A percentile compares a stretch with the other conserved stretches of the same genome.
phyloP scores from a whole-genome alignment of 2,888 invertebrate species.

The Eristalis tenax region DNA sequence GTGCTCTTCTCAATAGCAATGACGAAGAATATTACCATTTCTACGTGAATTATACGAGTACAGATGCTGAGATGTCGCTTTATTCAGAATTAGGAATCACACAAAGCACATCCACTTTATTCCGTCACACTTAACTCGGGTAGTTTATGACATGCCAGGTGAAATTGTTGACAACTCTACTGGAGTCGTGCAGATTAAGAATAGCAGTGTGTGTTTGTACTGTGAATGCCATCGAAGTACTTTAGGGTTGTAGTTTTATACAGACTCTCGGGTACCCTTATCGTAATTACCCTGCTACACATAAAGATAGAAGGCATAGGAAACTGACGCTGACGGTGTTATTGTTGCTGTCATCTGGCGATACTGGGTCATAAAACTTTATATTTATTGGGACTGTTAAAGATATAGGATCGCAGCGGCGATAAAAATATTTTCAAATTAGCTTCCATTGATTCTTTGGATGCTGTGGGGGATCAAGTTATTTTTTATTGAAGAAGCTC shows the following conservation, averaged over 20 bases:
- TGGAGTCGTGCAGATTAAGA: slow-evolving; percentile 58
- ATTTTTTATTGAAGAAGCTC: not conserved
- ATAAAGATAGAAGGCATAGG: slow-evolving; percentile 27
- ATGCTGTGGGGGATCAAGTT: not conserved
- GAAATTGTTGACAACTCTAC: slow-evolving; percentile 69
- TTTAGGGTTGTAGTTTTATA: not conserved
- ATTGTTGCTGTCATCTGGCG: slow-evolving; percentile 33
- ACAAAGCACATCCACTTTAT: not conserved
- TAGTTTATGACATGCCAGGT: slow-evolving; percentile 66
- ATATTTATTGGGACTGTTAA: slow-evolving; percentile 41
- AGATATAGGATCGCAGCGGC: not conserved
- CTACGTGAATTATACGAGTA: slow-evolving; percentile 12
- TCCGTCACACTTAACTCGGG: slow-evolving; percentile 51
- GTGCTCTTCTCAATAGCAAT: slow-evolving; percentile 54
- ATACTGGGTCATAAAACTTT: slow-evolving; percentile 42
- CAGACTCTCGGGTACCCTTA: slow-evolving; percentile 27
- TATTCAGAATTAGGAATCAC: slow-evolving; percentile 18
- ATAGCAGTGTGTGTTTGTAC: not conserved
- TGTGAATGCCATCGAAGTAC: not conserved
- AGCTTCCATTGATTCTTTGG: slow-evolving; percentile 37
- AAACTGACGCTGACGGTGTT: slow-evolving; percentile 24
- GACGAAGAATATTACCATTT: slow-evolving; percentile 56
- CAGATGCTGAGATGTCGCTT: slow-evolving; percentile 47
- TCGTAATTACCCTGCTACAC: slow-evolving; percentile 52
- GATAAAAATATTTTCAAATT: slow-evolving; percentile 48